Percentiles rank a stretch among this genome's conserved stretches.
phyloP scores from a whole-genome alignment of 2,888 invertebrate genomes.

The Cynaeus angustus region DNA sequence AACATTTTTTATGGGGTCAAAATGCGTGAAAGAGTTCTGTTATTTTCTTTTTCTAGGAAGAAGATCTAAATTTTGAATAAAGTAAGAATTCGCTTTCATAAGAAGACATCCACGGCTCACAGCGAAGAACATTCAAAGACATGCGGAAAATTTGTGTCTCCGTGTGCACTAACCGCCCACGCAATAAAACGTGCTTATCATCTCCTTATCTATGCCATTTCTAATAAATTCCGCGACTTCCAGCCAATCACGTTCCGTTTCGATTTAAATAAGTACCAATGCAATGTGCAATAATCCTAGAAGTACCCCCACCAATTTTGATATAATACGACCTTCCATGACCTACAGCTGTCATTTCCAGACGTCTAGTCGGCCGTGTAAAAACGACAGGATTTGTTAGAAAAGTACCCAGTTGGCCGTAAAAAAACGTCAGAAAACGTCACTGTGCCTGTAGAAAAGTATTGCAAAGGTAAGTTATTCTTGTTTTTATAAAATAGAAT shows the following conservation, averaged over 20 bases:
- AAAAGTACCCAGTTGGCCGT: too few relatives aligned
- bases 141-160: constrained; percentile 71
- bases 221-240: too few relatives aligned
- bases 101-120: constrained; percentile 75
- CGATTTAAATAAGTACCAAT: neutral
- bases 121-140: constrained; percentile 84
- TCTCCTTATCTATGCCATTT: neutral
- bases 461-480: too few relatives aligned
- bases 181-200: neutral
- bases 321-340: constrained; percentile 38
- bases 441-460: too few relatives aligned
- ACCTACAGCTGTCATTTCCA: constrained; percentile 44
- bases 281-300: neutral
- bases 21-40: too few relatives aligned
- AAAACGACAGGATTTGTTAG: neutral
- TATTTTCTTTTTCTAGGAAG: too few relatives aligned
- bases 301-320: neutral
- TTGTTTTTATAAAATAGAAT: too few relatives aligned
- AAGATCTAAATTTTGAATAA: too few relatives aligned
- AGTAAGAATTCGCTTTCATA: constrained; percentile 87
- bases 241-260: neutral
- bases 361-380: constrained; percentile 14
- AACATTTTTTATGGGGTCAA: too few relatives aligned
- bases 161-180: neutral
- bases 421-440: too few relatives aligned